Conservation (phyloP, 2,113 vertebrate genomes). For the Maccullochella peelii region DNA sequence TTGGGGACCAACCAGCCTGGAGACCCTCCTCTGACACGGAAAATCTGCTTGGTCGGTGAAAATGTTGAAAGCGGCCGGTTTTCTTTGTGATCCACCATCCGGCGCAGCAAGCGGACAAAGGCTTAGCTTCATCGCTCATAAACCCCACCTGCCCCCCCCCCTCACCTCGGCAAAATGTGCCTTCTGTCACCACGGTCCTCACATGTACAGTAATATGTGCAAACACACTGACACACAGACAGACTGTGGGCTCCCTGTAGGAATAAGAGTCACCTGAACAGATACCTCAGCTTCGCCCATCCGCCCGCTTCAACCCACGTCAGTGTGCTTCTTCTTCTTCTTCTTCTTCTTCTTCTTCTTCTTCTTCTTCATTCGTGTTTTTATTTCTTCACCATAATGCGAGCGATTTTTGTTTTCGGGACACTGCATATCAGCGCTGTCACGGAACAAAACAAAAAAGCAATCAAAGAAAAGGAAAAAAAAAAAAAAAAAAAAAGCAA, state of each 20-base stretch:
- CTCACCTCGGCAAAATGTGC: conserved; percentile 80
- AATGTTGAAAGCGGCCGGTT: neutral
- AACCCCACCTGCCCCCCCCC: neutral
- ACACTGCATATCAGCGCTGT: conserved; percentile 33
- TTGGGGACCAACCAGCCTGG: neutral
- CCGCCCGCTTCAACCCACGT: neutral
- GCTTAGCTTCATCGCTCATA: neutral
- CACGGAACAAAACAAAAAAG: neutral
- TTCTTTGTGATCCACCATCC: conserved; percentile 24
- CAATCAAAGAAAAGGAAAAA: neutral
- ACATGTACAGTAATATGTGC: conserved; percentile 32
- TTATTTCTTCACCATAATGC: neutral
- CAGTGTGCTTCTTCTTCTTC: neutral
- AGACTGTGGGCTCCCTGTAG: conserved; percentile 11
- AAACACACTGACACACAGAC: conserved; percentile 23
- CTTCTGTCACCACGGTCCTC: conserved; percentile 80
- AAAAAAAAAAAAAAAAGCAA: neutral
- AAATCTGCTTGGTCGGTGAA: conserved; percentile 8
- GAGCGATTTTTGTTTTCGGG: neutral
- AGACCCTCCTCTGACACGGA: neutral
- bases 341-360: no score
- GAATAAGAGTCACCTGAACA: conserved; percentile 30
- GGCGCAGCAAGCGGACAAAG: conserved; percentile 9
- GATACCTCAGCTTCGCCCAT: conserved; percentile 59
- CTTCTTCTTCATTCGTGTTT: neutral